A percentile compares a stretch with the other conserved stretches of the same genome.
Evolutionary conservation across 2,888 invertebrate genomes (phyloP).

Genomic region (Erebia palarica): DNA sequence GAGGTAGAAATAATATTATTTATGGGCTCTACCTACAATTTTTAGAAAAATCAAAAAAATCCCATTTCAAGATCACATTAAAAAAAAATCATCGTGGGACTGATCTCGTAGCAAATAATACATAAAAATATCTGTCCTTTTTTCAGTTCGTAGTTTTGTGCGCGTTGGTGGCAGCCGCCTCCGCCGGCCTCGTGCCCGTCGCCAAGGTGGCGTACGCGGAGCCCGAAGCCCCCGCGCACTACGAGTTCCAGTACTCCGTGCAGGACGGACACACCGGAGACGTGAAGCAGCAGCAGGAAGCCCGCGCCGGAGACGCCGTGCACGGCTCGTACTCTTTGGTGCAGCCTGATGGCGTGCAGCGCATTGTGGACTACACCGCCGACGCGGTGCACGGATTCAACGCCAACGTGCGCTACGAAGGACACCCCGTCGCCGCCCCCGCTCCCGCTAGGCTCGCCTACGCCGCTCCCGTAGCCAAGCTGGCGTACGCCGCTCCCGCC

Average conservation of each 20-base stretch:
- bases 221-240: slow-evolving; percentile 66
- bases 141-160: slow-evolving; percentile 10
- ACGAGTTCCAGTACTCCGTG: slow-evolving; percentile 73
- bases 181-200: slow-evolving; percentile 50
- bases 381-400: slow-evolving; percentile 73
- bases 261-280: slow-evolving; percentile 72
- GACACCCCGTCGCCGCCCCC: slow-evolving; percentile 54
- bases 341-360: slow-evolving; percentile 72
- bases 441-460: slow-evolving; percentile 52
- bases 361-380: slow-evolving; percentile 74
- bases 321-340: slow-evolving; percentile 77
- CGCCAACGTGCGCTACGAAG: slow-evolving; percentile 73
- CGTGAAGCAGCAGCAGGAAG: slow-evolving; percentile 74
- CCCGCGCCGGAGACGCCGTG: slow-evolving; percentile 68
- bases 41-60: too few relatives aligned
- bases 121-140: neutral
- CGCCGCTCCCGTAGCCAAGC: slow-evolving; percentile 45
- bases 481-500: slow-evolving; percentile 49
- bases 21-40: too few relatives aligned
- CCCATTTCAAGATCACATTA: too few relatives aligned
- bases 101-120: neutral
- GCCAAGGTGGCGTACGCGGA: slow-evolving; percentile 62
- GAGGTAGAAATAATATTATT: too few relatives aligned
- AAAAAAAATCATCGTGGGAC: too few relatives aligned
- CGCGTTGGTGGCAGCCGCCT: slow-evolving; percentile 44